Base-by-base conservation (phyloP, 2,797 vertebrate species). In the Acipenser oxyrinchus region DNA sequence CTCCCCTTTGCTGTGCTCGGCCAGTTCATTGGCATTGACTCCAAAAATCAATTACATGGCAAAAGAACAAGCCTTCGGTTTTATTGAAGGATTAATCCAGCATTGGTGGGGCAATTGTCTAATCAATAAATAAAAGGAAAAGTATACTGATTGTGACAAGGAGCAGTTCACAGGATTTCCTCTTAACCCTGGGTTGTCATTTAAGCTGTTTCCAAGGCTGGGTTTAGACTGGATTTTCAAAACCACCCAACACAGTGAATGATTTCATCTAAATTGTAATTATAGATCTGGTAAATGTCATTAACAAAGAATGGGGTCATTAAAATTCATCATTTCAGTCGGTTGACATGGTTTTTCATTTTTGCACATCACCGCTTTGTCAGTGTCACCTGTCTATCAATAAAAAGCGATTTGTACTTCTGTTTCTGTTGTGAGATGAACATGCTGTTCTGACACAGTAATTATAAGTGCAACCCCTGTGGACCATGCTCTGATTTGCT, bases 271-370 rank as follows among this genome's bases (percentile, higher is more conserved):
- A 48, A 49, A 65, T 83, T 78, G 82, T 81, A 86, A 88, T 87
- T 87, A 87, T 77, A 77, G 73, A 73, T 69, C 74, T 72, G 74
- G 69, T 64, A 73, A 75, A 82, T 77, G 76, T 76, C 78, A 76
- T 76, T 79, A 73, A 73, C 60, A 37, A 62, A 37, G 60, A 62
- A 10, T 48, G 11, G 6, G 70, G 87, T 88, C 83, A 87, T 88
- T 89, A 87, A 79, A 85, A 78, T 79, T 78, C 78, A 76, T 87
- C 87, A 89, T 88, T 89, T 83, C 83, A 78, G 81, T 77, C 77
- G 69, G 78, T 78, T 84, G 82, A 88, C 84, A 83, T 79, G 78
- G 76, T 82, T 70, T 68, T 68, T 61, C 62, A 65, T 51, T 66
- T 70, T 65, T 70, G 63, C 63, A 67, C 51, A 61, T 64, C 50